phyloP scores from a whole-genome alignment of 2,797 vertebrate species.

The Myotis planiceps region DNA sequence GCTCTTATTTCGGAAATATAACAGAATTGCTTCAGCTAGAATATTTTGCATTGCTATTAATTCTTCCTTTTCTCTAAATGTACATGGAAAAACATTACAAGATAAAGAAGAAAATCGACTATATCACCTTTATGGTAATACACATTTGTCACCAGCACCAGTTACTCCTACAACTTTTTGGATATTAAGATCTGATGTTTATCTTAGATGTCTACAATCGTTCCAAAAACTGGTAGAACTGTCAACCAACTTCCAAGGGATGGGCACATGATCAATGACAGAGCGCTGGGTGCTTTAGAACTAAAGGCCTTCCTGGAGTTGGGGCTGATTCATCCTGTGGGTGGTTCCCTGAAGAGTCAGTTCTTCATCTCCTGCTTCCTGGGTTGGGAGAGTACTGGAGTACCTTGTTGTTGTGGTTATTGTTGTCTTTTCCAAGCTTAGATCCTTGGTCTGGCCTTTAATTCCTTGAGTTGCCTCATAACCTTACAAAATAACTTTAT shows the following conservation, averaged over 20 bases:
- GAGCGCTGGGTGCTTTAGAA: accelerated
- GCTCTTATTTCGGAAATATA: background rate
- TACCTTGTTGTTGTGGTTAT: background rate
- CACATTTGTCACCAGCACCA: background rate
- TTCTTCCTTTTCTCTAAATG: background rate
- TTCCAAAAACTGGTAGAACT: background rate
- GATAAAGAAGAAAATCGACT: background rate
- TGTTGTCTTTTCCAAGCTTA: background rate
- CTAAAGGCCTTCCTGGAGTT: background rate
- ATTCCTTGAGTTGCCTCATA: background rate
- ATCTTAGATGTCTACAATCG: background rate
- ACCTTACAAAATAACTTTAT: background rate
- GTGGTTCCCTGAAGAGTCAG: background rate
- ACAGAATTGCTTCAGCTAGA: background rate
- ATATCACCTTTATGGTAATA: background rate
- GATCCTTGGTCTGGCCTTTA: background rate
- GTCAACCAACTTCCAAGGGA: background rate
- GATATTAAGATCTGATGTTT: background rate
- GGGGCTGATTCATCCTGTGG: background rate
- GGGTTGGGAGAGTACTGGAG: background rate
- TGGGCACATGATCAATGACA: background rate
- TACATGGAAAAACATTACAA: background rate
- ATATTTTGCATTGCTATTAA: background rate
- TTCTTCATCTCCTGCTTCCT: background rate
- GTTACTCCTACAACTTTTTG: background rate